Base-by-base conservation (phyloP, 2,113 vertebrate species). In the Burhinus bistriatus region DNA sequence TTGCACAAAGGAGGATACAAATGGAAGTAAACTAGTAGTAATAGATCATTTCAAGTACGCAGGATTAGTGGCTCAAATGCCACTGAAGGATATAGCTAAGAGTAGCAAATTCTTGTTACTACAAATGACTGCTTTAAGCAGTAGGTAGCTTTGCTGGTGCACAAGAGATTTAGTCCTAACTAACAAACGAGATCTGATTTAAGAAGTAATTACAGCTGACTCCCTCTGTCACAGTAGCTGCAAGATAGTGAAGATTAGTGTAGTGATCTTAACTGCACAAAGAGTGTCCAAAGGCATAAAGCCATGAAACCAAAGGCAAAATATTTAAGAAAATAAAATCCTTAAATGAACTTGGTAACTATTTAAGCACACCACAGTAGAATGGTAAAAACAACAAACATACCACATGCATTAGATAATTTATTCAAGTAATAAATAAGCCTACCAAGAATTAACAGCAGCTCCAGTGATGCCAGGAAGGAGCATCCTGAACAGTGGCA, bases 191-290 rank as follows among this genome's bases (percentile, higher is more conserved):
- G 91, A 83, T 91, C 81, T 96, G 80, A 72, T 95, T 95, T 95
- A 96, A 95, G 87, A 92, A 91, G 77, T 91, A 96, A 91, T 92
- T 96, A 93, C 70, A 89, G 65, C 40, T 87, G 73, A 85, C 66
- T 96, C 77, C 47, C 59, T 93, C 66, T 94, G 92, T 90, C 65
- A 79, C 79, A 71, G 69, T 89, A 81, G 38, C 64, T 76, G 62
- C 66, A 70, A 83, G 86, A 95, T 45, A 87, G 58, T 65, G 70
- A 95, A 75, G 77, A 95, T 87, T 87, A 95, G 71, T 79, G n/a
- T 55, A 87, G 80, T 69, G 59, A 92, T 93, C 89, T 83, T 76
- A 89, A 72, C 57, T 58, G 57, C 36, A 61, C 62, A 66, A 84
- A 62, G 32, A 4, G 8, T 40, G 36, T 89, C 47, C 27, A 78